Base-by-base conservation (phyloP, 2,888 invertebrate genomes). In the Callyntrura sp. region DNA sequence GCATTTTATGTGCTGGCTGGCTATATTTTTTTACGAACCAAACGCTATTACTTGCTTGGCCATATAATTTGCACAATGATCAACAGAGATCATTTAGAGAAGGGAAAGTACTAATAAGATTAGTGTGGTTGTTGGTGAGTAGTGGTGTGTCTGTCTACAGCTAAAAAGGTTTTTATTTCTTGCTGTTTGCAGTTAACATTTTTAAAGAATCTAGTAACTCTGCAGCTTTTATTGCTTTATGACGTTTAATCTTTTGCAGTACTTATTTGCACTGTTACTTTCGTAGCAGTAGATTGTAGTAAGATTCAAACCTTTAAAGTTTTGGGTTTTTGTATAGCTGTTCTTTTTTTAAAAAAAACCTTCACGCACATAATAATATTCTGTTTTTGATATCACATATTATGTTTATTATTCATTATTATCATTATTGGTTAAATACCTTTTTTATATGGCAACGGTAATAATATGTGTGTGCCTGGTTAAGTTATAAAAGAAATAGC, bases 71-170 rank as follows among this genome's bases (percentile, higher is more conserved):
- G 25, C 25, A 60, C 45, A 28, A 55, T 78, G 78, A 78, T 79
- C 79, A 51, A 14, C 14, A 76, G 17, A 35, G 20, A 73, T 43
- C 43, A 35, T 43, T 60, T 12, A 45, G 35, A 60, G 79, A 79
- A 79, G 79, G 79, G 79, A 79, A 79, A 79, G 79, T 79, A 79
- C 60, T 79, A 79, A 79, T 79, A 60, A 57, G 79, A 79, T 79
- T 79, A 79, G 20, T 60, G 35, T 57, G 14, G n/a, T 51, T 51
- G 25, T 25, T 35, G 35, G 35, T 35, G 55, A 51, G 17, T 65
- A 78, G 17, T 57, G 4, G 51, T 78, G 73, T 51, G 25, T 55
- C 55, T 51, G 25, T 55, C 55, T 28, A 78, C 51, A 55, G 51
- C 55, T 35, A 78, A 6, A 43, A 43, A 0, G 17, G 8, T 20